These are phyloP conservation scores for Noctua comes DNA, from an alignment of 2,888 invertebrate genomes.

Conservation along the genomic window DNA sequence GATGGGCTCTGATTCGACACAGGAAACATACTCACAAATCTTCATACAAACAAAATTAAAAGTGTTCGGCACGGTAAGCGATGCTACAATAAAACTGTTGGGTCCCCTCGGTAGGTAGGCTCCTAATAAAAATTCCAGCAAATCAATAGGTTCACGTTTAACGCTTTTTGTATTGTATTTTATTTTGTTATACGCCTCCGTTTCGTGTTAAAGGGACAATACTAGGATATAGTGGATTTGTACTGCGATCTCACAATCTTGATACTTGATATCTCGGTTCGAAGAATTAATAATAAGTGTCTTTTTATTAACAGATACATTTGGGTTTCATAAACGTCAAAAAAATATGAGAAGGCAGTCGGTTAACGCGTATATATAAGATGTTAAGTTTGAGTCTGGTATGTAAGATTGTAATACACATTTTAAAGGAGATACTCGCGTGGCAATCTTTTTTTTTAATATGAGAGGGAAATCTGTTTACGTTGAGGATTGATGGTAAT, in stretches of 20 bases:
- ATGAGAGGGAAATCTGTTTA: too few species aligned
- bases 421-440: too few species aligned
- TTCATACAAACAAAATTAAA: slow-evolving; percentile 69
- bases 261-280: slow-evolving; percentile 66
- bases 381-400: too few species aligned
- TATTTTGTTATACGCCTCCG: slow-evolving; percentile 88
- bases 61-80: slow-evolving; percentile 56
- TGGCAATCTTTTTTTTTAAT: too few species aligned
- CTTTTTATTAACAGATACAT: neutral
- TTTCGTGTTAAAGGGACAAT: slow-evolving; percentile 89
- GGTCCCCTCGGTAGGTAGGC: slow-evolving; percentile 81
- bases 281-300: neutral
- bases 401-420: too few species aligned
- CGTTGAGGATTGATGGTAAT: too few species aligned
- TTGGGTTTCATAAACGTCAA: neutral
- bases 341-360: neutral
- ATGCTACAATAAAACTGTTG: slow-evolving; percentile 82
- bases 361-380: too few species aligned
- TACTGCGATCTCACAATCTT: slow-evolving; percentile 64
- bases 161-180: slow-evolving; percentile 89
- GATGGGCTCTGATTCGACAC: neutral
- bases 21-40: slow-evolving; percentile 45
- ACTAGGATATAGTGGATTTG: slow-evolving; percentile 81
- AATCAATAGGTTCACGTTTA: slow-evolving; percentile 90
- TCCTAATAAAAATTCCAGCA: slow-evolving; percentile 90